phyloP scores from a whole-genome alignment of 2,888 invertebrate species.

The Cantharis flavilabris region DNA sequence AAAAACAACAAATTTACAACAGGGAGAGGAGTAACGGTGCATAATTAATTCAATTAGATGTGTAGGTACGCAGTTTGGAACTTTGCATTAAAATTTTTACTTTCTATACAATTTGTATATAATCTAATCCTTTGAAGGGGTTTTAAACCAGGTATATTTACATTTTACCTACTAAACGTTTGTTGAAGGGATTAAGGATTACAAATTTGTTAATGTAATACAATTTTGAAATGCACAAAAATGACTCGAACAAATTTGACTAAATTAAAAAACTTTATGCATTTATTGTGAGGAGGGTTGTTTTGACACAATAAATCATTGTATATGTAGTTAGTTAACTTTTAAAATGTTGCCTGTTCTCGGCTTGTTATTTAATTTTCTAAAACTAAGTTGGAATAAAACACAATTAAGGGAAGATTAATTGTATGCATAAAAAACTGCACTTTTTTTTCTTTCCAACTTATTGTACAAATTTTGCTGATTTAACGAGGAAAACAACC shows the following conservation, averaged over 20 bases:
- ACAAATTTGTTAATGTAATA: neutral
- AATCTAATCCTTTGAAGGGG: neutral
- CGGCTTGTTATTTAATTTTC: neutral
- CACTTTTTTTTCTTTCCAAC: neutral
- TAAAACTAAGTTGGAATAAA: neutral
- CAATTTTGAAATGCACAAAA: neutral
- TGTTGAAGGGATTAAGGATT: neutral
- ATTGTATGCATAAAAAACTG: neutral
- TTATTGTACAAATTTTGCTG: neutral
- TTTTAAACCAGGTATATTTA: neutral
- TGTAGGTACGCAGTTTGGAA: neutral
- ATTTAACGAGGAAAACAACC: neutral
- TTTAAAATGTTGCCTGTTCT: neutral
- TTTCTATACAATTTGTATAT: neutral
- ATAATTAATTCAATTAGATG: neutral
- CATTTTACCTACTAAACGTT: neutral
- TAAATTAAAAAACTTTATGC: neutral
- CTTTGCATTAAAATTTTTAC: neutral
- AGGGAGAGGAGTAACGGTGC: neutral
- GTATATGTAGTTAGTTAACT: neutral
- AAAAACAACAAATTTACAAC: neutral
- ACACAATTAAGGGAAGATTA: neutral
- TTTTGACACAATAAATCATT: neutral
- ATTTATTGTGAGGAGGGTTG: neutral
- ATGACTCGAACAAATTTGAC: neutral